Conservation (phyloP, 2,113 vertebrate genomes). For the Ia io region DNA sequence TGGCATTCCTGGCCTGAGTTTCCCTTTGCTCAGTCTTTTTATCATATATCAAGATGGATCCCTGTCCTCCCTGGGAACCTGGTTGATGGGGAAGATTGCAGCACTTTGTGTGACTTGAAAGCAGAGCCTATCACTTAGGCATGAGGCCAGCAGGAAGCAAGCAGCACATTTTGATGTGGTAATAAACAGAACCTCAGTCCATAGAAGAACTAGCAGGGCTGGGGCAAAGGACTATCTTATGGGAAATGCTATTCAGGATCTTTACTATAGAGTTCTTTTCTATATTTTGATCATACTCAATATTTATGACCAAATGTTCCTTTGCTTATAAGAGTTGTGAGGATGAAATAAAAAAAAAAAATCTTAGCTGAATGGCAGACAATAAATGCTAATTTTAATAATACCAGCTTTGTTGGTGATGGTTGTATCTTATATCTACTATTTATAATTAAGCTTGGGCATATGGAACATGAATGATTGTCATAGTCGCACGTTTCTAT, state of each 20-base stretch:
- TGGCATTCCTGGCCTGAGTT: not conserved
- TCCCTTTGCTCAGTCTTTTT: not conserved
- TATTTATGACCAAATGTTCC: not conserved
- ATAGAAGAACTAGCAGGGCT: not conserved
- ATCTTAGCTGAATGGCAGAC: not conserved
- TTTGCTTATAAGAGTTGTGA: not conserved
- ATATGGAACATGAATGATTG: not conserved
- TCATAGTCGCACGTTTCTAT: not conserved
- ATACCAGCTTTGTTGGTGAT: not conserved
- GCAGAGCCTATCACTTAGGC: not conserved
- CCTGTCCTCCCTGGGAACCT: not conserved
- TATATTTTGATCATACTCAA: not conserved
- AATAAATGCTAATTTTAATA: not conserved
- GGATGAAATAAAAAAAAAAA: not conserved
- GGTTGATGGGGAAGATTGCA: not conserved
- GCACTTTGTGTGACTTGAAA: not conserved
- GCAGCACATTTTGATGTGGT: not conserved
- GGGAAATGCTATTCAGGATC: not conserved
- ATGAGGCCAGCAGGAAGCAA: not conserved
- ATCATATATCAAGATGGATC: not conserved
- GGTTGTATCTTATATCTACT: not conserved
- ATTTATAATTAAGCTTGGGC: not conserved
- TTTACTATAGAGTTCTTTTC: not conserved
- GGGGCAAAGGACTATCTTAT: not conserved
- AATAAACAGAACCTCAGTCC: not conserved